Percentiles rank a stretch among this genome's conserved stretches.
Conservation (phyloP, 1,140 invertebrate species). For the Solenopsis invicta region DNA sequence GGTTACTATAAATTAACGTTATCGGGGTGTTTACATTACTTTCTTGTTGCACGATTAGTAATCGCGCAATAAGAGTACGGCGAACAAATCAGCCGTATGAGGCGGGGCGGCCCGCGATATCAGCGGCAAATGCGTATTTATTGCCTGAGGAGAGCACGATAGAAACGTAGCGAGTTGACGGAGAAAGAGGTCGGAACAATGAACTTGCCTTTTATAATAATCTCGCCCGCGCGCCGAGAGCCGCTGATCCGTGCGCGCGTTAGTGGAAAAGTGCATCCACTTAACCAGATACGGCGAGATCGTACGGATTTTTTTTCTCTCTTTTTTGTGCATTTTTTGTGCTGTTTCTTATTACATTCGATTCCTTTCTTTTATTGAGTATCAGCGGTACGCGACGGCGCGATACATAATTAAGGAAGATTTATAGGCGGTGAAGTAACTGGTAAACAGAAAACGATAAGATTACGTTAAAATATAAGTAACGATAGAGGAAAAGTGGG, state of each 20-base stretch:
- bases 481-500: constrained; percentile 19
- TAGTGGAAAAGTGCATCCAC: constrained; percentile 25
- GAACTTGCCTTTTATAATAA: constrained; percentile 76
- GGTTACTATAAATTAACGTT: constrained; percentile 82
- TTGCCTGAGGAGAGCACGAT: constrained; percentile 69
- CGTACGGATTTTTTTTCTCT: background rate
- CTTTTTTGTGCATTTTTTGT: background rate
- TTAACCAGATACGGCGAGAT: constrained; percentile 40
- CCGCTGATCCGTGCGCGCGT: constrained; percentile 37
- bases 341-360: background rate
- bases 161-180: constrained; percentile 67
- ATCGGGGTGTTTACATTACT: constrained; percentile 83
- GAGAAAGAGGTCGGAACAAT: constrained; percentile 81
- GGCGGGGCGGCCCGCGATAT: constrained; percentile 67
- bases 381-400: background rate
- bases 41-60: constrained; percentile 83
- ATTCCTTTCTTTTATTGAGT: background rate
- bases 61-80: constrained; percentile 79
- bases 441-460: constrained; percentile 24
- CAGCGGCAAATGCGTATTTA: constrained; percentile 76
- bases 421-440: constrained; percentile 25
- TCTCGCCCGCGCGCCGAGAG: background rate
- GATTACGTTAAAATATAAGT: constrained; percentile 26
- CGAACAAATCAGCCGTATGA: constrained; percentile 76
- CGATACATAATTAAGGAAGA: constrained; percentile 8